These are phyloP conservation scores for Pachydiplax longipennis DNA, from an alignment of 2,888 invertebrate species.

Conservation along the genomic window DNA sequence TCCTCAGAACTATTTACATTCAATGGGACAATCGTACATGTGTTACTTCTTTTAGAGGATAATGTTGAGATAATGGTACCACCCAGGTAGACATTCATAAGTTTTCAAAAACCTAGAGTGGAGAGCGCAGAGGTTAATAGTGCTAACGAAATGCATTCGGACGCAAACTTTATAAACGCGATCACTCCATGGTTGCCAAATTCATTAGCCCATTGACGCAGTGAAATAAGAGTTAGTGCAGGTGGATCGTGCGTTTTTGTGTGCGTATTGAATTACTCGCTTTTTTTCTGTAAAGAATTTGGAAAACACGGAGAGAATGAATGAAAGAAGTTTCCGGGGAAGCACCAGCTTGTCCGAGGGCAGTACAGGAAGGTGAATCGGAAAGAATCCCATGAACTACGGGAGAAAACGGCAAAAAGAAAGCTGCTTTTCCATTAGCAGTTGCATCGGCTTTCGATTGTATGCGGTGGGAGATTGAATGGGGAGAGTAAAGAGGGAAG, in stretches of 20 bases:
- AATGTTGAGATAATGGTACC: background rate
- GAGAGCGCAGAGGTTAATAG: background rate
- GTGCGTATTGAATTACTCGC: background rate
- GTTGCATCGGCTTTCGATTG: background rate
- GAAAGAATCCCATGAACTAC: background rate
- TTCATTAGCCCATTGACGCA: background rate
- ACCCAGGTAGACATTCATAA: background rate
- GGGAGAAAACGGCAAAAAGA: background rate
- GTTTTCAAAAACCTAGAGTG: background rate
- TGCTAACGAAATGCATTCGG: background rate
- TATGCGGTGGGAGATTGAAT: background rate
- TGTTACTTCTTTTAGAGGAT: background rate
- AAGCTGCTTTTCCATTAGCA: background rate
- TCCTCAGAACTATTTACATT: no score
- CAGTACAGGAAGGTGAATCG: background rate
- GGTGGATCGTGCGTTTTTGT: background rate
- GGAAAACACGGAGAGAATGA: background rate
- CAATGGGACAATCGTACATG: no score
- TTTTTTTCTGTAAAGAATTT: background rate
- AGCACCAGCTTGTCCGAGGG: no score
- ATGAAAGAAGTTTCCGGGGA: background rate
- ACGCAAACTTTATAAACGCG: background rate
- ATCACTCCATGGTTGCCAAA: background rate
- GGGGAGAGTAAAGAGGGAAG: background rate
- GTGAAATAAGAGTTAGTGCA: background rate